These are phyloP conservation scores for Autographa gamma DNA, from an alignment of 2,888 invertebrate species.

Conservation along the genomic window DNA sequence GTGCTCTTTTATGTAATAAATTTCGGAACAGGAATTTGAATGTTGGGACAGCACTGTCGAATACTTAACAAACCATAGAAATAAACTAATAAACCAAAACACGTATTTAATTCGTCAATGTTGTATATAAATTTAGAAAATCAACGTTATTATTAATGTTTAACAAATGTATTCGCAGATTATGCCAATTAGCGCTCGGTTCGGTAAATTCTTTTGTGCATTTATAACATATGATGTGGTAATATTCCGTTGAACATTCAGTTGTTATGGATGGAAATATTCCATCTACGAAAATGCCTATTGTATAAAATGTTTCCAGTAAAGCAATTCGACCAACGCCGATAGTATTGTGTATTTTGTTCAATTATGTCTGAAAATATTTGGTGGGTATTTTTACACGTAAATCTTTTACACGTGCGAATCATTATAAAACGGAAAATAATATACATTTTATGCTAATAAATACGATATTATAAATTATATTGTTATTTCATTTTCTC, in stretches of 20 bases:
- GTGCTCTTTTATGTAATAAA: constrained; percentile 8
- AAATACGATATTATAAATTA: constrained; percentile 17
- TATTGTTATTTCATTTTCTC: constrained; percentile 16
- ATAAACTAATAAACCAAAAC: background rate
- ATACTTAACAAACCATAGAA: background rate
- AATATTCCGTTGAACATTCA: constrained; percentile 17
- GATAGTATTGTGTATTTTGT: constrained; percentile 50
- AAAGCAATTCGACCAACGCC: constrained; percentile 40
- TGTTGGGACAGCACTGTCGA: background rate
- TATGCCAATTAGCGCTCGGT: constrained; percentile 17
- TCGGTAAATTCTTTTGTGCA: constrained; percentile 17
- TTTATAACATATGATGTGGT: background rate
- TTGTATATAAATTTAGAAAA: background rate
- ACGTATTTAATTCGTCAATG: background rate
- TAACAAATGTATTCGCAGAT: constrained; percentile 5
- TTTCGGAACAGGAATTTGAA: background rate
- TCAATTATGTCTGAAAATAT: constrained; percentile 47
- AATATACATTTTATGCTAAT: constrained; percentile 33
- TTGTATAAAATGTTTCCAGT: constrained; percentile 30
- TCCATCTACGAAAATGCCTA: constrained; percentile 25
- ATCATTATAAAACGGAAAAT: constrained; percentile 37
- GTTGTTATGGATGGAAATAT: constrained; percentile 20
- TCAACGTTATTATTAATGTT: constrained; percentile 2
- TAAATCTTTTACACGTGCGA: constrained; percentile 63
- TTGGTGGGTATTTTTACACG: constrained; percentile 29